A percentile compares a stretch with the other conserved stretches of the same genome.
Conservation (phyloP, 2,113 vertebrate species). For the Prinia subflava region DNA sequence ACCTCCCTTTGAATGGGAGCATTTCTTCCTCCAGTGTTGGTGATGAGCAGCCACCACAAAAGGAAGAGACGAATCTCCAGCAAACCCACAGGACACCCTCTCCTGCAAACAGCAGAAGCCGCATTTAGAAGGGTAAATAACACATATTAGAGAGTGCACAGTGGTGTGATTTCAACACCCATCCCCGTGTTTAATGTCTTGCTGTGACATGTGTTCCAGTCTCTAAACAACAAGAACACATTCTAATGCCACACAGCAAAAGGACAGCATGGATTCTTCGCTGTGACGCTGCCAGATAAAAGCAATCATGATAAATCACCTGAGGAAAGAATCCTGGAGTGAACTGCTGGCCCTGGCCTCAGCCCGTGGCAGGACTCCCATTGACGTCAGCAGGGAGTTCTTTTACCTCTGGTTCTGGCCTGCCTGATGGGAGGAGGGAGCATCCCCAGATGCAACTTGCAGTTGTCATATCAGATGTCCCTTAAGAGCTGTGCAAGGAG, state of each 20-base stretch:
- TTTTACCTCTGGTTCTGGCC: not conserved
- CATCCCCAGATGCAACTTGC: not conserved
- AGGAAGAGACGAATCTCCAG: not conserved
- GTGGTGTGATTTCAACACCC: not conserved
- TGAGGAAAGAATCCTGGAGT: not conserved
- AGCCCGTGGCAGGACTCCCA: constrained; percentile 15
- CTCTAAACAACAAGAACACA: not conserved
- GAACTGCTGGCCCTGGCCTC: not conserved
- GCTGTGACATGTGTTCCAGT: not conserved
- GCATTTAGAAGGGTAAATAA: not conserved
- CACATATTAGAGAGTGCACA: not conserved
- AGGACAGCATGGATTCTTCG: not conserved
- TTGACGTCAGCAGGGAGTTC: not conserved
- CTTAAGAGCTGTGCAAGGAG: not conserved
- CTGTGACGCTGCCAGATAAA: not conserved
- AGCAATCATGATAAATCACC: not conserved
- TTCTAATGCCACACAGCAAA: not conserved
- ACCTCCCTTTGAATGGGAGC: not conserved
- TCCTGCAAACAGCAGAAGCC: not conserved
- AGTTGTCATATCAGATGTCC: not conserved
- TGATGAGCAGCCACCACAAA: not conserved
- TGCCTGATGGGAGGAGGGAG: not conserved
- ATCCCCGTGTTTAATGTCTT: not conserved
- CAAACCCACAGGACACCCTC: not conserved
- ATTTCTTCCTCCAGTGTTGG: not conserved